These are phyloP conservation scores for Huso huso DNA, from an alignment of 2,797 vertebrate genomes.

Conservation along the genomic window DNA sequence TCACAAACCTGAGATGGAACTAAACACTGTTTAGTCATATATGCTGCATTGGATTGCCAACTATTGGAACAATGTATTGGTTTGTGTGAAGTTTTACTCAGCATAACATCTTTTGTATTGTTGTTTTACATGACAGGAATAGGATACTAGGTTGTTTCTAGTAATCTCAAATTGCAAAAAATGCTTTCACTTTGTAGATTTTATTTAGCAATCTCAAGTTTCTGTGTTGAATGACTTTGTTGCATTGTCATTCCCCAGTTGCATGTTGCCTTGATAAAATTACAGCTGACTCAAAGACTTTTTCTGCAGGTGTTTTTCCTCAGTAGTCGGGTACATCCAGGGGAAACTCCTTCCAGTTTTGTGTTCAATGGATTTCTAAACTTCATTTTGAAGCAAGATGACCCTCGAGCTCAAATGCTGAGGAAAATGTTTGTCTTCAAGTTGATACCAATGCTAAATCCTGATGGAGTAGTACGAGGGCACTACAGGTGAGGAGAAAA, in stretches of 20 bases:
- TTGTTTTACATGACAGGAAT: too few relatives aligned
- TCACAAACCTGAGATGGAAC: too few relatives aligned
- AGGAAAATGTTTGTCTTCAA: conserved; percentile 90
- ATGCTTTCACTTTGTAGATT: too few relatives aligned
- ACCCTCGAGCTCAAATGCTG: conserved; percentile 82
- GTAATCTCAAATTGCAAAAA: too few relatives aligned
- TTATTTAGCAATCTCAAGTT: neutral
- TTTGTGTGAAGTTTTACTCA: too few relatives aligned
- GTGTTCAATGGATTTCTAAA: conserved; percentile 94
- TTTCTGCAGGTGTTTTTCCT: conserved; percentile 83
- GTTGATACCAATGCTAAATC: conserved; percentile 95
- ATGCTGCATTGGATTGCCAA: too few relatives aligned
- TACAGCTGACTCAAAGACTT: neutral
- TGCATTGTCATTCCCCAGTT: neutral
- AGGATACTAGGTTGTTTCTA: too few relatives aligned
- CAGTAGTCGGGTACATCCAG: conserved; percentile 91
- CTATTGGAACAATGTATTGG: too few relatives aligned
- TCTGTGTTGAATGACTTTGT: neutral
- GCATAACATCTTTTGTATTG: too few relatives aligned
- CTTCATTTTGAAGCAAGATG: conserved; percentile 85
- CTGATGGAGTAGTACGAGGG: conserved; percentile 83
- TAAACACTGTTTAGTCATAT: too few relatives aligned
- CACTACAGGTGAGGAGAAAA: conserved; percentile 79
- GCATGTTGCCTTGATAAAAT: neutral
- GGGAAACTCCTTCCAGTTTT: conserved; percentile 92